phyloP scores from a whole-genome alignment of 92 coral and sea anemone species.

The Epizoanthus fatuus region DNA sequence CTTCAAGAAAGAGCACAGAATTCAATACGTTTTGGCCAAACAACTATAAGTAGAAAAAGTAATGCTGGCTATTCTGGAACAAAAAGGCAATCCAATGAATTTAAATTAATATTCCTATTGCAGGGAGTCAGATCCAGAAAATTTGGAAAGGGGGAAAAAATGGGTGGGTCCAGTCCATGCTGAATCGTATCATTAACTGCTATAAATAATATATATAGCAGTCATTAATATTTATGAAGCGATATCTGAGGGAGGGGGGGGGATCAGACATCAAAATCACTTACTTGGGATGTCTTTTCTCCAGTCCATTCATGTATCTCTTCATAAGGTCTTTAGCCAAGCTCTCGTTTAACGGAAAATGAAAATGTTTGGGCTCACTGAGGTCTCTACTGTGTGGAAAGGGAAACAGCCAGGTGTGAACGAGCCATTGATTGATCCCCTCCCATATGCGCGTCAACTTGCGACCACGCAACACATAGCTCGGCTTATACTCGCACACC shows the following conservation, averaged over 20 bases:
- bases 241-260: too few species aligned
- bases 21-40: slow-evolving; percentile 66
- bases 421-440: neutral
- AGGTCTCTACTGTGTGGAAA: neutral
- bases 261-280: too few species aligned
- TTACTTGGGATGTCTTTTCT: neutral
- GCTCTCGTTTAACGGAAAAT: neutral
- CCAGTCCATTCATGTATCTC: neutral
- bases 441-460: neutral
- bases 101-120: neutral
- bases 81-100: slow-evolving; percentile 33
- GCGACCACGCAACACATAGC: neutral
- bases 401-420: neutral
- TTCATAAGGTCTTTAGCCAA: neutral
- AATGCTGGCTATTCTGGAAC: slow-evolving; percentile 53
- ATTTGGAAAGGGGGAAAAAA: slow-evolving; percentile 1
- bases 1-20: slow-evolving; percentile 57
- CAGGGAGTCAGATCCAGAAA: neutral
- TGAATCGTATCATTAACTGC: too few species aligned
- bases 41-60: slow-evolving; percentile 66
- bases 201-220: too few species aligned
- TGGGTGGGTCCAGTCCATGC: neutral
- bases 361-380: neutral
- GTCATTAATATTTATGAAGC: too few species aligned
- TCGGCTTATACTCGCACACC: neutral